Percentiles rank a stretch among this genome's conserved stretches.
phyloP scores from a whole-genome alignment of 2,888 invertebrate species.

The Brenthis ino region DNA sequence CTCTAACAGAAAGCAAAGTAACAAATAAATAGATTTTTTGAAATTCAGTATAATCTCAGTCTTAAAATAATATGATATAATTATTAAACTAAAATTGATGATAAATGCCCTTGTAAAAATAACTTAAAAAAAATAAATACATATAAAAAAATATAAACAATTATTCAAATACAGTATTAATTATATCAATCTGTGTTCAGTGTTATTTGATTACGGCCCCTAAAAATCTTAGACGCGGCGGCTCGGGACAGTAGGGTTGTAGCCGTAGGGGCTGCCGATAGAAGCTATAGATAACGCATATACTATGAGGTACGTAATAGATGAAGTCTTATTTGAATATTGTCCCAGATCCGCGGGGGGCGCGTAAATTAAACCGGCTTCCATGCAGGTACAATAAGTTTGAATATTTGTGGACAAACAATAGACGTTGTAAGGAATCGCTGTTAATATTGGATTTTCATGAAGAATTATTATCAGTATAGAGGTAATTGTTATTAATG shows the following conservation, averaged over 20 bases:
- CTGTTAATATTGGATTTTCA: slow-evolving; percentile 22
- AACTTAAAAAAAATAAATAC: no score
- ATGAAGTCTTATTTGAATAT: slow-evolving; percentile 81
- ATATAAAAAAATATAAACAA: not conserved
- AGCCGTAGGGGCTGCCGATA: slow-evolving; percentile 65
- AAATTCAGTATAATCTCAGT: no score
- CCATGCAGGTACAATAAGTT: slow-evolving; percentile 57
- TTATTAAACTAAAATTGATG: no score
- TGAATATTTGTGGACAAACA: slow-evolving; percentile 37
- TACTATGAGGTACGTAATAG: slow-evolving; percentile 76
- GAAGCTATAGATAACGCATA: slow-evolving; percentile 74
- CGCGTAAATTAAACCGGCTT: slow-evolving; percentile 74
- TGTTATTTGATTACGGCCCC: slow-evolving; percentile 43
- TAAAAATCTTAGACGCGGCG: slow-evolving; percentile 44
- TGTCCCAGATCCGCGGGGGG: slow-evolving; percentile 72
- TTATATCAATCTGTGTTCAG: slow-evolving; percentile 36
- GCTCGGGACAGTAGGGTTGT: slow-evolving; percentile 43
- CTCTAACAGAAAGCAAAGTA: no score
- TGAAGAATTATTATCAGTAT: slow-evolving; percentile 9
- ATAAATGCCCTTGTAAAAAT: no score
- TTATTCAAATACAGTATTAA: slow-evolving; percentile 11
- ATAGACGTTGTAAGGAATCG: slow-evolving; percentile 30
- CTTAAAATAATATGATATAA: no score
- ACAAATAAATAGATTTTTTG: no score
- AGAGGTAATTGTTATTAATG: slow-evolving; percentile 25